Conservation (phyloP, 2,113 vertebrate species). For the Scomber scombrus region DNA sequence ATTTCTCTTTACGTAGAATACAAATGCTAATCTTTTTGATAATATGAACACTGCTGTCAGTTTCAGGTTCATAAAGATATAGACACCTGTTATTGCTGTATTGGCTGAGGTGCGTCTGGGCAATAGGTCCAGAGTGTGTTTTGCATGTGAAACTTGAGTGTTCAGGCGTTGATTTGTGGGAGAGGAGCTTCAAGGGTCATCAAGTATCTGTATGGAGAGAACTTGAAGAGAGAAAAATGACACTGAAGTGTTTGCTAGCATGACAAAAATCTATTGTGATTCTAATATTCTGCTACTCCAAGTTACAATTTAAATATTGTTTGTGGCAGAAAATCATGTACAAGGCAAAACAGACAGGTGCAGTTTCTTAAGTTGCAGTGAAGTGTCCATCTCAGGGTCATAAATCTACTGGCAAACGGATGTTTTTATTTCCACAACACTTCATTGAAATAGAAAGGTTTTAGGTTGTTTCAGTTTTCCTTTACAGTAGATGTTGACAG, state of each 20-base stretch:
- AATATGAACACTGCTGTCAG: background rate
- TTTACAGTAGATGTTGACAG: conserved; percentile 36
- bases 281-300: background rate
- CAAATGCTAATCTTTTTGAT: background rate
- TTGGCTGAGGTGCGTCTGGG: conserved; percentile 44
- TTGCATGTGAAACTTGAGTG: conserved; percentile 44
- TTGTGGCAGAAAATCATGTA: background rate
- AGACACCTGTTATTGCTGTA: conserved; percentile 62
- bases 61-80: background rate
- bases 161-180: conserved; percentile 49
- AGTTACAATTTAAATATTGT: background rate
- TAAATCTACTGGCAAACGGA: conserved; percentile 49
- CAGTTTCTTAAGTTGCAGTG: too few species aligned
- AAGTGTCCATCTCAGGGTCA: conserved; percentile 8
- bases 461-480: conserved; percentile 2
- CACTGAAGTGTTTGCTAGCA: background rate
- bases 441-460: conserved; percentile 16
- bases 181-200: conserved; percentile 31
- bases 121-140: conserved; percentile 9
- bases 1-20: background rate
- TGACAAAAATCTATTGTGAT: background rate
- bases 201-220: conserved; percentile 57
- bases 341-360: conserved; percentile 4
- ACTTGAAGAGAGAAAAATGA: conserved; percentile 25
- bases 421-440: conserved; percentile 41